Evolutionary conservation across 2,888 invertebrate species (phyloP), one percentile per base, ranked within the genome.

Genomic region (Rotaria socialis): DNA sequence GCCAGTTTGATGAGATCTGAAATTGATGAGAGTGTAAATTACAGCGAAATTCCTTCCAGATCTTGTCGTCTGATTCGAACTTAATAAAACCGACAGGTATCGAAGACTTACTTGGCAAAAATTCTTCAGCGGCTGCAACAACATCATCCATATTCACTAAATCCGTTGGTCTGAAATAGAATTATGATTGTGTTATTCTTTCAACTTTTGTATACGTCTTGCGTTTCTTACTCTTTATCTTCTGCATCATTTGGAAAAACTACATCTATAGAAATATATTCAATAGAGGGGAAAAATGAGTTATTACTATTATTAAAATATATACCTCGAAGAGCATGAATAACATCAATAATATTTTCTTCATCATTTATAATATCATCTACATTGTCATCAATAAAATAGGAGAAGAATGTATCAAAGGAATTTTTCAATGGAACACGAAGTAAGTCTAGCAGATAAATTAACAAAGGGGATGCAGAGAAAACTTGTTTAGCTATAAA

Each of bases 161-260:
- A 47, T 80, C 80, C n/a, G 47, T 80, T n/a, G 80, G 80, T n/a
- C 80, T 80, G n/a, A 80, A 80, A 80, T n/a, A 80, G 4, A 80
- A 41, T 43, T 8, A 80, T 41, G 47, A 47, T 19, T 2, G 16
- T 47, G 11, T n/a, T 8, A 8, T n/a, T 47, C 5, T 41, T 47
- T n/a, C 47, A 47, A 80, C 47, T 35, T 35, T 35, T 35, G 2
- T 14, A 16, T 35, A 22, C 3, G 3, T 80, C 11, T 80, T 16
- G 1, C 6, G 3, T 47, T 47, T 80, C n/a, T 47, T 80, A 47
- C 80, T 19, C 24, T 22, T 43, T 43, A 22, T 75, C 19, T 41
- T 41, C 47, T 24, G 43, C 47, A 43, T 80, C 80, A 47, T 80
- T 80, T 80, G 80, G 80, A 47, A 80, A 80, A 14, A 80, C 41